Base-by-base conservation (phyloP, 2,888 invertebrate species). In the Bombylius discolor region DNA sequence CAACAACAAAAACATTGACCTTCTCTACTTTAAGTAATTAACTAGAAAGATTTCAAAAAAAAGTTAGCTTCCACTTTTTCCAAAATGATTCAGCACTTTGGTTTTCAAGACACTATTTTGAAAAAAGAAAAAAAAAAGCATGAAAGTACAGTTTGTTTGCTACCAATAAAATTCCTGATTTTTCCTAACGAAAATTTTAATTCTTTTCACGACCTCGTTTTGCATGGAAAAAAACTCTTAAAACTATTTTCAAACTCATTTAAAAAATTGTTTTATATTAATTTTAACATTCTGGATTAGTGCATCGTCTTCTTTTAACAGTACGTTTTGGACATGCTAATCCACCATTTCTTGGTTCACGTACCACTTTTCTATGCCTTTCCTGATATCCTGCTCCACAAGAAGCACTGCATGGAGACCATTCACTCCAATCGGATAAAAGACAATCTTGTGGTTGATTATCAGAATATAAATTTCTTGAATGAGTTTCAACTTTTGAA, bases 391-490 rank as follows among this genome's bases (percentile, higher is more conserved):
- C 92, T 12, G 76, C 67, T 34, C 93, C 94, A 72, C 94, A 94
- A 23, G 81, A 77, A 5, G 82, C 85, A 66, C 83, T 89, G 72
- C 95, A 95, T 2, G 79, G 76, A 34, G 85, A 81, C 93, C 93
- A 95, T 51, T 81, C 80, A 36, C 88, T 80, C 94, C 94, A 95
- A 48, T 80, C 79, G 4, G 87, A 82, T 65, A 89, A 77, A 64
- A 82, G 78, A 64, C 91, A 91, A 69, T 85, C 83, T 13, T 78
- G 68, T 4, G 33, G 11, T 14, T 31, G 11, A 4, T 1, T 11
- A 13, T 47, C 8, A 31, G 23, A 13, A 7, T 13, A n/a, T 48
- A 14, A n/a, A 4, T 14, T 49, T 23, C 44, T 44, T 44, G 49
- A 34, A 3, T 49, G 48, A n/a, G 36, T 23, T 12, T 34, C 13